A percentile compares a stretch with the other conserved stretches of the same genome.
phyloP scores from a whole-genome alignment of 2,797 vertebrate species.

The Pseudomugil gertrudae region DNA sequence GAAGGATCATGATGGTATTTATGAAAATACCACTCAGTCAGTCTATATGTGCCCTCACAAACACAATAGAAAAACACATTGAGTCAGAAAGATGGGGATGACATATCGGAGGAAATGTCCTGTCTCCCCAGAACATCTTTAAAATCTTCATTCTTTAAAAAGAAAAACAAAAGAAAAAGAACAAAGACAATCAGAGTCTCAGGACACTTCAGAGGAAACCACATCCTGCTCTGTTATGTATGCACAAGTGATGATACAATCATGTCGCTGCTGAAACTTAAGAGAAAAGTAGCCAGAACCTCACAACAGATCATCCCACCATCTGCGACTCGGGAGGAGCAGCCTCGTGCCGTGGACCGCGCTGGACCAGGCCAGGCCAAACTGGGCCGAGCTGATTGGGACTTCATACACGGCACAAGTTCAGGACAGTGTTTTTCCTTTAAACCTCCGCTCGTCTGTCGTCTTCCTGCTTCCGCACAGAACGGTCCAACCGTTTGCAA shows the following conservation, averaged over 20 bases:
- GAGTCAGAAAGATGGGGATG: slow-evolving; percentile 42
- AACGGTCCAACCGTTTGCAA: slow-evolving; percentile 62
- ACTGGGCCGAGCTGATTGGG: slow-evolving; percentile 25
- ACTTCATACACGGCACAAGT: slow-evolving; percentile 35
- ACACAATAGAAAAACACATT: slow-evolving; percentile 68
- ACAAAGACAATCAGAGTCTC: slow-evolving; percentile 29
- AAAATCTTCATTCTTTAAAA: slow-evolving; percentile 38
- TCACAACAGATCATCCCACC: slow-evolving; percentile 44
- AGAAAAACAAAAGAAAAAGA: slow-evolving; percentile 9
- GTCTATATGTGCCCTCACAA: slow-evolving; percentile 78
- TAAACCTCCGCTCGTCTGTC: slow-evolving; percentile 23
- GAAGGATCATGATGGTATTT: slow-evolving; percentile 68
- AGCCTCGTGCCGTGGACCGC: slow-evolving; percentile 32
- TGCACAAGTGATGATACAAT: slow-evolving; percentile 68
- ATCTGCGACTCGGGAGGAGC: slow-evolving; percentile 44
- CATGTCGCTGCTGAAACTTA: slow-evolving; percentile 69
- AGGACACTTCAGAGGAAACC: slow-evolving; percentile 45
- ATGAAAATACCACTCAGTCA: slow-evolving; percentile 69
- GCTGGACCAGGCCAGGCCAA: slow-evolving; percentile 22
- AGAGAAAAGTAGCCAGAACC: slow-evolving; percentile 43
- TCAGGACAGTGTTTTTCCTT: slow-evolving; percentile 40
- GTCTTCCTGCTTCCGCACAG: slow-evolving; percentile 31
- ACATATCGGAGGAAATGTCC: slow-evolving; percentile 50
- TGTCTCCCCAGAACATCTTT: slow-evolving; percentile 44
- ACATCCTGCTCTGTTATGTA: slow-evolving; percentile 43